Conservation (phyloP, 35 echinoderm and acorn worm genomes). For the Amphiura filiformis region DNA sequence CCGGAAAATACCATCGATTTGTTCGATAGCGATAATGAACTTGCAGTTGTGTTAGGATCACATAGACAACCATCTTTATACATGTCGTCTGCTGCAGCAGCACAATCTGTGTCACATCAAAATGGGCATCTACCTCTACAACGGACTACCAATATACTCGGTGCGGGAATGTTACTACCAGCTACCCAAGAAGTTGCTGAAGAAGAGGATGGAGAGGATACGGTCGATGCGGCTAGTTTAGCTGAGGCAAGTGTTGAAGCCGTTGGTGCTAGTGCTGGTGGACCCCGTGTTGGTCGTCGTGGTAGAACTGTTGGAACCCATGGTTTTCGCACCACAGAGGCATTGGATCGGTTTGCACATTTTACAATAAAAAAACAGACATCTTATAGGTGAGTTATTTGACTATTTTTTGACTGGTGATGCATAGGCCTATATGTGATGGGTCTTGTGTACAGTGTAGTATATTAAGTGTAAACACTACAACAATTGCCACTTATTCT, state of each 20-base stretch:
- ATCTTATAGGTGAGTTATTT: conserved; percentile 78
- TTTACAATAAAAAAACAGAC: conserved; percentile 94
- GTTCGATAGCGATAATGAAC: not conserved
- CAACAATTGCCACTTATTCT: too few species aligned
- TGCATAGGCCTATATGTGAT: too few species aligned
- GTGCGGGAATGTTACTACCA: not conserved
- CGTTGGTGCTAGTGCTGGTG: not conserved
- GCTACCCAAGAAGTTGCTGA: not conserved
- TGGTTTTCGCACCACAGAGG: not conserved
- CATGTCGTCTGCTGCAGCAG: not conserved
- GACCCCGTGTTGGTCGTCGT: not conserved
- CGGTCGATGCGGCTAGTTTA: not conserved
- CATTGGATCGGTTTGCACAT: conserved; percentile 80
- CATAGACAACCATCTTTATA: not conserved
- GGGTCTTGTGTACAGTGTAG: too few species aligned
- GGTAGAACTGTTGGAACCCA: not conserved
- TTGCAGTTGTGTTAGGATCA: not conserved
- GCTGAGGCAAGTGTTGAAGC: not conserved
- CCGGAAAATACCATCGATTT: not conserved
- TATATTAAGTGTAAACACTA: too few species aligned
- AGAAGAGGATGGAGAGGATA: not conserved
- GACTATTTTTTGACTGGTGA: too few species aligned
- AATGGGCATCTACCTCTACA: not conserved
- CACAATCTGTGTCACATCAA: not conserved
- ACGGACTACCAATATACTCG: not conserved